These are phyloP conservation scores for Idaea dimidiata DNA, from an alignment of 2,888 invertebrate genomes.

Conservation along the genomic window DNA sequence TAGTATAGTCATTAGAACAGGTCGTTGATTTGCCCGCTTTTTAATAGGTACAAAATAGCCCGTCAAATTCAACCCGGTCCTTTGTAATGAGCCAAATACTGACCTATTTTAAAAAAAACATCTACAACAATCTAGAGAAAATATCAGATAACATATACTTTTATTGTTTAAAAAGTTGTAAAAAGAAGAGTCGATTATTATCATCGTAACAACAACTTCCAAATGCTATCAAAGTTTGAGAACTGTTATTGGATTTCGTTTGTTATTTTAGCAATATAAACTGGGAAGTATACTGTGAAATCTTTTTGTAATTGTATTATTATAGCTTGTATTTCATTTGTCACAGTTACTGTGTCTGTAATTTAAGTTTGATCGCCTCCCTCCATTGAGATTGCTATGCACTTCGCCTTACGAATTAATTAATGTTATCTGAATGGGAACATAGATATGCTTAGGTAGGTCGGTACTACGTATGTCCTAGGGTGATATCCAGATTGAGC, in stretches of 20 bases:
- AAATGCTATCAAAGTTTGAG: neutral
- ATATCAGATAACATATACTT: too few relatives aligned
- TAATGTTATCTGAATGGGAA: neutral
- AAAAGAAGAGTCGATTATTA: neutral
- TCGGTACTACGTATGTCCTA: neutral
- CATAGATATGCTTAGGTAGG: neutral
- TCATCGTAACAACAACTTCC: conserved; percentile 1
- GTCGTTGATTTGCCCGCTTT: too few relatives aligned
- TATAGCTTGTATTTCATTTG: neutral
- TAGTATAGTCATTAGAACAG: too few relatives aligned
- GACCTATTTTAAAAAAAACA: too few relatives aligned
- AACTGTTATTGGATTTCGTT: neutral
- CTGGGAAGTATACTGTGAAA: neutral
- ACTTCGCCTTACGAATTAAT: neutral
- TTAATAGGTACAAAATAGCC: too few relatives aligned
- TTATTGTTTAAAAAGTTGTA: neutral
- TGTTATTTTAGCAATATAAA: neutral
- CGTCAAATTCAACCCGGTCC: too few relatives aligned
- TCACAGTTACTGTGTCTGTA: neutral
- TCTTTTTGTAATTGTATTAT: neutral
- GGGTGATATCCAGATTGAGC: neutral
- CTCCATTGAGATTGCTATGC: neutral
- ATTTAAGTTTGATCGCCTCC: neutral
- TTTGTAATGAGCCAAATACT: too few relatives aligned
- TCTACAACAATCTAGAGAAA: too few relatives aligned